These are phyloP conservation scores for Athalia circularis DNA, from an alignment of 2,888 invertebrate species.

Conservation along the genomic window DNA sequence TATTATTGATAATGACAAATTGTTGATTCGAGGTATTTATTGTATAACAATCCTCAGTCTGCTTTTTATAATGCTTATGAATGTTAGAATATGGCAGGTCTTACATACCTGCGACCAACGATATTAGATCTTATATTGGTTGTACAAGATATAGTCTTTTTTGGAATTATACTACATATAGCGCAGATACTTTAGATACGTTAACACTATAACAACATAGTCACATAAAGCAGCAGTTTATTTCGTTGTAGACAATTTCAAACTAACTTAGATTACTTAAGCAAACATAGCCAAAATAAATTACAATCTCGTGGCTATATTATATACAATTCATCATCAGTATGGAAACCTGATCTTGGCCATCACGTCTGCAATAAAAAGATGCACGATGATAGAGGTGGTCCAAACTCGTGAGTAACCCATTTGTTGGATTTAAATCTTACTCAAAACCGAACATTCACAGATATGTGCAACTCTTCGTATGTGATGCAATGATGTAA, in stretches of 20 bases:
- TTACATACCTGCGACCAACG: too few relatives aligned
- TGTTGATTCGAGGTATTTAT: too few relatives aligned
- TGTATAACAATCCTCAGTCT: too few relatives aligned
- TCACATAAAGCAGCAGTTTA: slow-evolving; percentile 45
- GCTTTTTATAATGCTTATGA: too few relatives aligned
- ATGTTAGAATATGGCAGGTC: too few relatives aligned
- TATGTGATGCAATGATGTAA: slow-evolving; percentile 33
- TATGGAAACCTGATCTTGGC: slow-evolving; percentile 13
- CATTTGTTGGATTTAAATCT: background rate
- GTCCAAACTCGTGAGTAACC: background rate
- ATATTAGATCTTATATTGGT: too few relatives aligned
- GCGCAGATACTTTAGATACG: too few relatives aligned
- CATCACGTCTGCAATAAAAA: slow-evolving; percentile 18
- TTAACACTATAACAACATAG: slow-evolving; percentile 40
- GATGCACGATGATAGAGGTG: background rate
- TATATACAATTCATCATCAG: slow-evolving; percentile 17
- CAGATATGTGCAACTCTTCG: slow-evolving; percentile 10
- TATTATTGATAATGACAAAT: too few relatives aligned
- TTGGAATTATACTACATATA: too few relatives aligned
- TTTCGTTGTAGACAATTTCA: slow-evolving; percentile 45
- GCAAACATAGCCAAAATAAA: slow-evolving; percentile 37
- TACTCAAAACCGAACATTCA: background rate
- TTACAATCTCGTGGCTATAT: slow-evolving; percentile 43
- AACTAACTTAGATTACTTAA: slow-evolving; percentile 28
- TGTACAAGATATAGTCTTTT: too few relatives aligned